These are phyloP conservation scores for Nothura maculosa DNA, from an alignment of 2,797 vertebrate species.

Conservation along the genomic window DNA sequence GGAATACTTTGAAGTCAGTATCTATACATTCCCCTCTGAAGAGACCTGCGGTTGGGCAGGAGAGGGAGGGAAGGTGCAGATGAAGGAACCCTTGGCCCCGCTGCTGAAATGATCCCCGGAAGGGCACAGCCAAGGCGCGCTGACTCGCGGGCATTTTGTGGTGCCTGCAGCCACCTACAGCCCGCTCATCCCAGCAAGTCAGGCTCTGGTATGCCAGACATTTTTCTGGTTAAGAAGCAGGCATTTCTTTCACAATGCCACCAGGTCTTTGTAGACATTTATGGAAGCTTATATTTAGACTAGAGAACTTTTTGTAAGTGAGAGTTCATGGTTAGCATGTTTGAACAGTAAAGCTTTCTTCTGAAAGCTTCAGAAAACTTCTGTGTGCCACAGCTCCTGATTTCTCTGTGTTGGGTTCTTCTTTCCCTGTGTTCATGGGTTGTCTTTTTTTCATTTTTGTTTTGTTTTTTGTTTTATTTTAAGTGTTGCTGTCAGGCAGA, in stretches of 20 bases:
- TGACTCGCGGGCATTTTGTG: rapidly evolving
- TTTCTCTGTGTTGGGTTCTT: neutral
- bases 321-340: neutral
- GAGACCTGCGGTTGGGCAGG: neutral
- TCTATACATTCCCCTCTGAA: neutral
- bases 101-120: neutral
- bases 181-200: neutral
- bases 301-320: neutral
- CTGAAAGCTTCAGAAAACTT: neutral
- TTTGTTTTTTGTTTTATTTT: constrained; percentile 55
- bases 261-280: neutral
- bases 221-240: neutral
- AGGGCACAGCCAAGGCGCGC: neutral
- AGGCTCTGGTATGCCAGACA: neutral
- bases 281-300: neutral
- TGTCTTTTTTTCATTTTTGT: no score
- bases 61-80: neutral
- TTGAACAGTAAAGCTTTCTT: neutral
- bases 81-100: neutral
- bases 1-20: neutral
- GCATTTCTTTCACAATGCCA: neutral
- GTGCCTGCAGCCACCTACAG: rapidly evolving
- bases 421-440: no score
- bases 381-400: neutral
- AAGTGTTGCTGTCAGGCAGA: constrained; percentile 58